Evolutionary conservation across 2,113 vertebrate species (phyloP).

Genomic region (Trachemys scripta): DNA sequence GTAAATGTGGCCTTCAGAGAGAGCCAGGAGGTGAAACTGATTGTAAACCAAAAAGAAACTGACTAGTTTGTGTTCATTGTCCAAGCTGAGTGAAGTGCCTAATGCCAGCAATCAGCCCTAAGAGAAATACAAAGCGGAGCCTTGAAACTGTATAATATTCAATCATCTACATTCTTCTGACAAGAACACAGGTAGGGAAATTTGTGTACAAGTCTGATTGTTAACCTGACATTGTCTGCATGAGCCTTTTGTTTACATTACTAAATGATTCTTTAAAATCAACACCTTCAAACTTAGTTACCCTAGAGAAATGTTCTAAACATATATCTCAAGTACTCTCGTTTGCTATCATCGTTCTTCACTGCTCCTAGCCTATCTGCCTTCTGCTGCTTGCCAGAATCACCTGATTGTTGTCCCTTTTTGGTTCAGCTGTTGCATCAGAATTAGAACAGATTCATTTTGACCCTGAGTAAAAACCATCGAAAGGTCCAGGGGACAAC

Average conservation of each 20-base stretch:
- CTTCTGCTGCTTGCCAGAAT: constrained; percentile 56
- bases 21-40: not conserved
- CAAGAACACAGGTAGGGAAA: not conserved
- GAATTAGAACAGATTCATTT: not conserved
- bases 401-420: constrained; percentile 62
- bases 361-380: constrained; percentile 31
- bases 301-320: constrained; percentile 24
- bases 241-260: constrained; percentile 59
- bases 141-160: not conserved
- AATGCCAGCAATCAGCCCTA: not conserved
- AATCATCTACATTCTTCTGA: constrained; percentile 2
- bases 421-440: constrained; percentile 38
- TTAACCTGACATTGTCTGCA: not conserved
- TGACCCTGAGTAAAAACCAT: not conserved
- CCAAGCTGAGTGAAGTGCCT: not conserved
- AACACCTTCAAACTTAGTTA: constrained; percentile 46
- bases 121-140: not conserved
- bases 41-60: not conserved
- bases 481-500: not conserved
- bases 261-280: constrained; percentile 6
- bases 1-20: not conserved
- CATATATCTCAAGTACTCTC: not conserved
- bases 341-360: constrained; percentile 66
- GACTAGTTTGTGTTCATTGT: not conserved
- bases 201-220: constrained; percentile 52